Percentiles rank a stretch among this genome's conserved stretches.
phyloP scores from a whole-genome alignment of 2,113 vertebrate species.

The Rhea americana region DNA sequence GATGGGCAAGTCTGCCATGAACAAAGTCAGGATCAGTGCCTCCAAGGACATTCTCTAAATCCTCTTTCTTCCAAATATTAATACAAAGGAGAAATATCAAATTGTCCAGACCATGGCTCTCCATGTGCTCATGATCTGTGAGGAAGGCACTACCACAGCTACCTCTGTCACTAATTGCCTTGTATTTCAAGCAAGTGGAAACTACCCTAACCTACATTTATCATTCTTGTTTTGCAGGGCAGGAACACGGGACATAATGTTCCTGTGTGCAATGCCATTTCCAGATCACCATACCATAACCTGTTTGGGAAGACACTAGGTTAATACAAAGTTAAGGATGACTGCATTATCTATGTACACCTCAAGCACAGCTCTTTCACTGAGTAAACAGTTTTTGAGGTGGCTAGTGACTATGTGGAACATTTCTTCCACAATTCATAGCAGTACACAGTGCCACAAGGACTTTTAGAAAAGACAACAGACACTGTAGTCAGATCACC shows the following conservation, averaged over 20 bases:
- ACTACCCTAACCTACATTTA: background rate
- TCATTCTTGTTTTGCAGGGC: background rate
- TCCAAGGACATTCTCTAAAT: background rate
- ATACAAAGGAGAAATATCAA: background rate
- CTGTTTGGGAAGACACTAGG: background rate
- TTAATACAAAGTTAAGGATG: background rate
- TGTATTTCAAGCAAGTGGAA: background rate
- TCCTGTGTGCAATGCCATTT: background rate
- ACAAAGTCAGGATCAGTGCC: background rate
- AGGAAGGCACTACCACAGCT: background rate
- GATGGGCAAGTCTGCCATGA: background rate
- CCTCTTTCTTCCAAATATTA: background rate
- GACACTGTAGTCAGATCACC: background rate
- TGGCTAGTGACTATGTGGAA: background rate
- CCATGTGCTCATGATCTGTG: background rate
- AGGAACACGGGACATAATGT: background rate
- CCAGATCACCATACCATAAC: background rate
- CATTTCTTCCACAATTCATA: background rate
- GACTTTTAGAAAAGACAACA: background rate
- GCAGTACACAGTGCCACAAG: background rate
- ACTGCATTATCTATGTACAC: background rate
- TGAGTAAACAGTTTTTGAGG: background rate
- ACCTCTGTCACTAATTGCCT: background rate
- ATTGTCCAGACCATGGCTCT: background rate
- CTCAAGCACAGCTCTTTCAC: background rate